phyloP scores from a whole-genome alignment of 2,113 vertebrate genomes.

The Hiodon tergisus region DNA sequence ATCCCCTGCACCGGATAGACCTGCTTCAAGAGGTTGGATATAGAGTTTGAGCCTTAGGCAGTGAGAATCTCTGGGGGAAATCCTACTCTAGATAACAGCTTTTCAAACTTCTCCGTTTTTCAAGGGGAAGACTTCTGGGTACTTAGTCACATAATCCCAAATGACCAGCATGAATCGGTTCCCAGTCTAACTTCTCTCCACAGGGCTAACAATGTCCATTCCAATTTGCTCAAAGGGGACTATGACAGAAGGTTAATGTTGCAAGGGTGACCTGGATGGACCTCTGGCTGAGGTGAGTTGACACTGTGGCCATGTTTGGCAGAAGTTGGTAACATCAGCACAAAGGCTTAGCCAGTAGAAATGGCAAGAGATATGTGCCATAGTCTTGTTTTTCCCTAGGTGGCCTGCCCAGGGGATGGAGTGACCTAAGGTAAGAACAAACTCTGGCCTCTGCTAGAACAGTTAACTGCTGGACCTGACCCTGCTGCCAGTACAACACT shows the following conservation, averaged over 20 bases:
- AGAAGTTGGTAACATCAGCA: background rate
- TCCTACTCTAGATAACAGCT: no score
- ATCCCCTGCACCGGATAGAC: no score
- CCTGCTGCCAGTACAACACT: slow-evolving; percentile 4
- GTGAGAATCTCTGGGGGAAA: no score
- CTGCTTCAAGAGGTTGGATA: no score
- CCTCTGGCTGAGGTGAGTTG: background rate
- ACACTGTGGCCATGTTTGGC: slow-evolving; percentile 12
- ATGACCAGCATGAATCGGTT: no score
- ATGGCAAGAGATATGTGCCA: background rate
- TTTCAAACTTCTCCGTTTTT: no score
- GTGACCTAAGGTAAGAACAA: background rate
- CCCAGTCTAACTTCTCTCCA: no score
- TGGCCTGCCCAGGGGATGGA: slow-evolving; percentile 13
- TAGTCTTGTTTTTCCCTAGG: slow-evolving; percentile 10
- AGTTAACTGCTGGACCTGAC: background rate
- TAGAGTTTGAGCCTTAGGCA: no score
- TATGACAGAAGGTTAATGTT: background rate
- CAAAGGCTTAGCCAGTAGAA: background rate
- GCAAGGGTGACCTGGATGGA: background rate
- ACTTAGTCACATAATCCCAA: no score
- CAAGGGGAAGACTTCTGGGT: no score
- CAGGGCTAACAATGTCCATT: no score
- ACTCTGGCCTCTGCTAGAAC: background rate
- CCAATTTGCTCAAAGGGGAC: no score